Conservation (phyloP, 2,888 invertebrate species). For the Smittia aterrima region DNA sequence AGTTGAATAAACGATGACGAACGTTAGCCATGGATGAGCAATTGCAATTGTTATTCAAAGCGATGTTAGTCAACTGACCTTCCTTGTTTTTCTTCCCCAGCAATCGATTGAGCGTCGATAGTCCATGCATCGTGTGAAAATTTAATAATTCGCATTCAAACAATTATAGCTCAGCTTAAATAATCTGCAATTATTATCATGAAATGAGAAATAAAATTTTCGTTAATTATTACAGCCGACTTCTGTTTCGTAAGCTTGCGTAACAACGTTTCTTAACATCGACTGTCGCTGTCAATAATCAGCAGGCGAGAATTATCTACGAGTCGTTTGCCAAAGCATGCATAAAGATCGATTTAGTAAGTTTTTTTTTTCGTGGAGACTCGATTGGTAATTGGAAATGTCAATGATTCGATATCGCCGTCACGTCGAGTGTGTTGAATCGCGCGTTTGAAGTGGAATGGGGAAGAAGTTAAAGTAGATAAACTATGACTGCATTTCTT, state of each 20-base stretch:
- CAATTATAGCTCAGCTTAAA: background rate
- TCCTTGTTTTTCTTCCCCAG: constrained; percentile 53
- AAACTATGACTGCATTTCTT: too few species aligned
- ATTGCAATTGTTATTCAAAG: constrained; percentile 10
- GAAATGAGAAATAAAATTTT: background rate
- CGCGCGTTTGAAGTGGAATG: too few species aligned
- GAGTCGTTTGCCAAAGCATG: constrained; percentile 7
- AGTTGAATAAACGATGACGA: background rate
- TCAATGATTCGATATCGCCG: too few species aligned
- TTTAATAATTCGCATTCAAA: constrained; percentile 42
- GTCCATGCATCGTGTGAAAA: constrained; percentile 49
- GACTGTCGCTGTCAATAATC: background rate
- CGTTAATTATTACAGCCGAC: background rate
- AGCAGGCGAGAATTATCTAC: background rate
- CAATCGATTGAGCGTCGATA: constrained; percentile 54
- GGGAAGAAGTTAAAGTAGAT: too few species aligned
- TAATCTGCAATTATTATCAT: constrained; percentile 19
- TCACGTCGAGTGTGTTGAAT: too few species aligned
- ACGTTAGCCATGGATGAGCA: constrained; percentile 1
- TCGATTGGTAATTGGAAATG: too few species aligned
- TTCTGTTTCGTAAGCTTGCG: background rate
- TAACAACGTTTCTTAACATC: background rate
- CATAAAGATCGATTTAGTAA: background rate
- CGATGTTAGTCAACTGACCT: constrained; percentile 46
- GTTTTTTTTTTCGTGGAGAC: too few species aligned